Evolutionary conservation across 2,797 vertebrate species (phyloP).

Genomic region (Sylvia borin): DNA sequence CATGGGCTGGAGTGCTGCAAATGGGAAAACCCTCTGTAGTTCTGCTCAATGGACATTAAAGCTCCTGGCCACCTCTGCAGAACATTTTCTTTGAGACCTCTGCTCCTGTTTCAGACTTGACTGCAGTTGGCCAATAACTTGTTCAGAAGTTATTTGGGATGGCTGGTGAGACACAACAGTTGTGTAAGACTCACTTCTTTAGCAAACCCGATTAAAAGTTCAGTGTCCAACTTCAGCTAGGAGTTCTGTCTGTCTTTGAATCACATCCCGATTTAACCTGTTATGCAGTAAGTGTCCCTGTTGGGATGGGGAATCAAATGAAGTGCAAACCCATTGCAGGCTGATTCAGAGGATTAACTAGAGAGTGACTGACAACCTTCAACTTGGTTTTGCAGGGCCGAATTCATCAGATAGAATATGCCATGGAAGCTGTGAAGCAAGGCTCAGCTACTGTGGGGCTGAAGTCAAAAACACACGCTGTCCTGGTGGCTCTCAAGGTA

Average conservation of each 20-base stretch:
- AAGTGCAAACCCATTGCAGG: not conserved
- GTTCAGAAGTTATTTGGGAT: constrained; percentile 37
- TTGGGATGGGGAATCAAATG: not conserved
- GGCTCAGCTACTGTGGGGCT: constrained; percentile 96
- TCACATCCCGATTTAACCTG: not conserved
- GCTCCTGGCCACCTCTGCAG: not conserved
- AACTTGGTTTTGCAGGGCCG: constrained; percentile 83
- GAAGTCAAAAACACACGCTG: constrained; percentile 90
- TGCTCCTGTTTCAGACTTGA: constrained; percentile 9
- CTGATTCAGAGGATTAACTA: not conserved
- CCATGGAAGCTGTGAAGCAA: constrained; percentile 98
- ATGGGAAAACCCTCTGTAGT: not conserved
- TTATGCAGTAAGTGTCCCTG: accelerated
- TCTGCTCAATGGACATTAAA: not conserved
- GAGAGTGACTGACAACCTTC: not conserved
- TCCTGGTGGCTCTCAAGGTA: constrained; percentile 95
- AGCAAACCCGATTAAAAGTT: not conserved
- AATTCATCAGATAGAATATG: constrained; percentile 98
- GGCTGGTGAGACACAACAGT: constrained; percentile 14
- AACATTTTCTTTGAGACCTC: not conserved
- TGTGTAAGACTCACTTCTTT: not conserved
- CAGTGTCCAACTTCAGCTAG: not conserved
- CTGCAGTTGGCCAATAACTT: constrained; percentile 36
- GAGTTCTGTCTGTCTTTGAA: not conserved
- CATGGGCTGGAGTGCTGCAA: not conserved